A percentile compares a stretch with the other conserved stretches of the same genome.
phyloP scores from a whole-genome alignment of 2,113 vertebrate species.

The Eretmochelys imbricata region DNA sequence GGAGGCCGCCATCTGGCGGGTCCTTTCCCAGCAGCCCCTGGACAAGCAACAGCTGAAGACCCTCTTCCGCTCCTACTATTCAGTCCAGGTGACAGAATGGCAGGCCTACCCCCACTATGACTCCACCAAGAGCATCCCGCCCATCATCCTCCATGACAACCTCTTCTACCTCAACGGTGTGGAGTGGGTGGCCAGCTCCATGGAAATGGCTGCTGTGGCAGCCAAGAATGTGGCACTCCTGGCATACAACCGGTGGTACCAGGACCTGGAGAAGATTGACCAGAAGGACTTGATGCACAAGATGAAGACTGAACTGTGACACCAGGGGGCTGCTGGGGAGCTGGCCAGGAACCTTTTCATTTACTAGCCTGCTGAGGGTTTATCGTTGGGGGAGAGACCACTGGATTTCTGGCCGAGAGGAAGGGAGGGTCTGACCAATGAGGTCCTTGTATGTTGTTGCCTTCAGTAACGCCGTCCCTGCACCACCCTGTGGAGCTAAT shows the following conservation, averaged over 20 bases:
- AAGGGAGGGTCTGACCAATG: neutral
- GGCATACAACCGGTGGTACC: constrained; percentile 95
- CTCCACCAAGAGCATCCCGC: constrained; percentile 81
- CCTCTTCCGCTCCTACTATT: constrained; percentile 97
- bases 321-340: fast-evolving
- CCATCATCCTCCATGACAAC: constrained; percentile 89
- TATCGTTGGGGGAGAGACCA: constrained; percentile 20
- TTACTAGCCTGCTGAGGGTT: constrained; percentile 41
- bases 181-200: constrained; percentile 95
- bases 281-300: constrained; percentile 97
- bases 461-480: constrained; percentile 38
- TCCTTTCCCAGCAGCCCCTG: constrained; percentile 88
- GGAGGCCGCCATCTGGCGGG: constrained; percentile 93
- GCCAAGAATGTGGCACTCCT: constrained; percentile 97
- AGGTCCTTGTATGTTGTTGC: fast-evolving
- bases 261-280: constrained; percentile 93
- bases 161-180: constrained; percentile 95
- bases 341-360: neutral
- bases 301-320: constrained; percentile 96
- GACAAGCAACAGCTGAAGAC: constrained; percentile 91
- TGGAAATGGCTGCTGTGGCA: constrained; percentile 94
- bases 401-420: neutral
- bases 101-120: constrained; percentile 87
- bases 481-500: neutral
- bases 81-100: constrained; percentile 94